phyloP scores from a whole-genome alignment of 2,113 vertebrate genomes.

The Sciurus niger region DNA sequence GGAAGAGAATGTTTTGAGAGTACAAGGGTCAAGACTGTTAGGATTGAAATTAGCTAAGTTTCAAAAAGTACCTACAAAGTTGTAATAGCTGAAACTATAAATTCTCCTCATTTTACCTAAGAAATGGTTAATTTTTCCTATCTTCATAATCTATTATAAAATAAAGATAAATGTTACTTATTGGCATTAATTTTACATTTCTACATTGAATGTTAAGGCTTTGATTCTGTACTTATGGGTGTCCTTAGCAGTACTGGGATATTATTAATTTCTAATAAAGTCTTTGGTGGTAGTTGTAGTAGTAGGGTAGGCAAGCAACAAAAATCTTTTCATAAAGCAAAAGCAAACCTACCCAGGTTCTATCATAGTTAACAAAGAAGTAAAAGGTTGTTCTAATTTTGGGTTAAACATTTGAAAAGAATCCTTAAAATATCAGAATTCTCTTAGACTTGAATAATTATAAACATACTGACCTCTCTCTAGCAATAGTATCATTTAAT shows the following conservation, averaged over 20 bases:
- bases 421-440: conserved; percentile 57
- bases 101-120: background rate
- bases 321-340: conserved; percentile 56
- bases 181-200: conserved; percentile 41
- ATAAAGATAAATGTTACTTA: background rate
- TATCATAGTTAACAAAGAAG: conserved; percentile 62
- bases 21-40: conserved; percentile 29
- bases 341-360: background rate
- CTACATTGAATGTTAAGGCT: background rate
- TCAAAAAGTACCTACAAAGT: conserved; percentile 49
- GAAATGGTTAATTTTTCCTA: conserved; percentile 43
- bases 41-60: conserved; percentile 52
- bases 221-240: conserved; percentile 22
- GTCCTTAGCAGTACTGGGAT: background rate
- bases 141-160: conserved; percentile 55
- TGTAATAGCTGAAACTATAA: conserved; percentile 44
- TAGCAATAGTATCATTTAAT: conserved; percentile 43
- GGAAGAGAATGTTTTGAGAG: background rate
- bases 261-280: conserved; percentile 40
- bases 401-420: background rate
- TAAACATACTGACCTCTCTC: background rate
- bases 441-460: conserved; percentile 36
- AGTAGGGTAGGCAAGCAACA: background rate
- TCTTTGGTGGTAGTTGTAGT: background rate
- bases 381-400: conserved; percentile 31